Percentiles rank a stretch among this genome's conserved stretches.
phyloP scores from a whole-genome alignment of 2,113 vertebrate species.

The Antennarius striatus region DNA sequence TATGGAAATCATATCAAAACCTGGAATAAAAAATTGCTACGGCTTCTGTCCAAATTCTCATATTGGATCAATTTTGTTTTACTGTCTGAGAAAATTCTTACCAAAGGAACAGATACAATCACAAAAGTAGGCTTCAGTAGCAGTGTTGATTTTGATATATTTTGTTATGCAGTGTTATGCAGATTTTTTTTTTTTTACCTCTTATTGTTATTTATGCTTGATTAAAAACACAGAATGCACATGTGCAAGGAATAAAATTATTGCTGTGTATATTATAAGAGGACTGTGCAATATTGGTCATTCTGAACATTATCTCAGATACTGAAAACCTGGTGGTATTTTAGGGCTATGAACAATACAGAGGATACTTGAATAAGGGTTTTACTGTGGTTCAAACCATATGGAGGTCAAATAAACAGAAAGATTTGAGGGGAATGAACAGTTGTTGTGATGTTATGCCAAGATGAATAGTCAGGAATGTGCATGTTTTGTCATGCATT shows the following conservation, averaged over 20 bases:
- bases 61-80: constrained; percentile 36
- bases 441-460: constrained; percentile 5
- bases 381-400: constrained; percentile 37
- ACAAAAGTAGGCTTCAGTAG: constrained; percentile 41
- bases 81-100: constrained; percentile 36
- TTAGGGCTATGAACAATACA: constrained; percentile 62
- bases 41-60: constrained; percentile 28
- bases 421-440: constrained; percentile 19
- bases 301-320: constrained; percentile 31
- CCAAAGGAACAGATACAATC: constrained; percentile 61
- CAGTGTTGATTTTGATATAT: constrained; percentile 38
- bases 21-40: constrained; percentile 17
- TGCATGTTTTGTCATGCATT: constrained; percentile 49
- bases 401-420: constrained; percentile 12
- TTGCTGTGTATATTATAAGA: constrained; percentile 46
- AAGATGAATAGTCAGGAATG: constrained; percentile 5
- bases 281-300: constrained; percentile 58
- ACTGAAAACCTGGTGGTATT: constrained; percentile 31
- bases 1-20: constrained; percentile 31
- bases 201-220: constrained; percentile 51
- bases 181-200: constrained; percentile 41
- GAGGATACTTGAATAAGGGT: constrained; percentile 63
- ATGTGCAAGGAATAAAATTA: constrained; percentile 53
- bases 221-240: constrained; percentile 54
- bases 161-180: constrained; percentile 63